A percentile compares a stretch with the other conserved stretches of the same genome.
Conservation (phyloP, 2,888 invertebrate species). For the Nemurella pictetii region DNA sequence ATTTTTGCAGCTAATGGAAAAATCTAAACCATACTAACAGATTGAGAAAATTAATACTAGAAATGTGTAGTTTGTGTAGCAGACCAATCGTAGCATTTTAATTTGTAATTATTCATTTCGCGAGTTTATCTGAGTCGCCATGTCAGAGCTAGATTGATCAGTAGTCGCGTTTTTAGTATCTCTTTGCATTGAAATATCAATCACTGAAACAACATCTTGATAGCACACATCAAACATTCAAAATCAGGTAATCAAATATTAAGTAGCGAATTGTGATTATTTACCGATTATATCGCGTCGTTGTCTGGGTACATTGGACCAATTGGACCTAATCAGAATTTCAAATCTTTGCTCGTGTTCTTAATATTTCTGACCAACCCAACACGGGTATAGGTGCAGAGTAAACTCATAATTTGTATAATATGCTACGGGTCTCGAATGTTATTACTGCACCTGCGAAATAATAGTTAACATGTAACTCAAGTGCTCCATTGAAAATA, state of each 20-base stretch:
- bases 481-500: neutral
- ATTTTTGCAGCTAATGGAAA: too few relatives aligned
- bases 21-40: too few relatives aligned
- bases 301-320: neutral
- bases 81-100: too few relatives aligned
- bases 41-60: too few relatives aligned
- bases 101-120: too few relatives aligned
- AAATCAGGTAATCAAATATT: neutral
- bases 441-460: neutral
- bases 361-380: too few relatives aligned
- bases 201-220: neutral
- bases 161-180: neutral
- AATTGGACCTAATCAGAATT: neutral
- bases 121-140: neutral
- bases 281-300: neutral
- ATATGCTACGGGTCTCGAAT: neutral
- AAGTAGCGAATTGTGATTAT: neutral
- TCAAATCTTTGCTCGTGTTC: neutral
- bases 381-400: too few relatives aligned
- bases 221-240: neutral
- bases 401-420: too few relatives aligned
- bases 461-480: neutral
- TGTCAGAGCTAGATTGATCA: neutral
- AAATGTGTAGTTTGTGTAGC: too few relatives aligned
- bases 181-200: neutral